Evolutionary conservation across 2,888 invertebrate genomes (phyloP).

Genomic region (Xestia ashworthii): DNA sequence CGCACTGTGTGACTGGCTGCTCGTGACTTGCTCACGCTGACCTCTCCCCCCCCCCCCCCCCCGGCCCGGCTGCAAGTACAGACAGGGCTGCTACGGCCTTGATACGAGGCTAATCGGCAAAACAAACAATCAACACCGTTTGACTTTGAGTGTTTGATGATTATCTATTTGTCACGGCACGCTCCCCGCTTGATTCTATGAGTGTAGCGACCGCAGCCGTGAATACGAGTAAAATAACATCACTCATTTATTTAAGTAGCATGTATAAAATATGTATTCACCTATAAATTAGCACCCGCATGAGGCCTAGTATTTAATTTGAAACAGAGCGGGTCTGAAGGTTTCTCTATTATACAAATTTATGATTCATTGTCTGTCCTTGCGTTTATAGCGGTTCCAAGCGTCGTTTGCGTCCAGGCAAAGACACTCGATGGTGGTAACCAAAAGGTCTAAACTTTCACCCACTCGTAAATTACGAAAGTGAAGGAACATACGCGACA

Average conservation of each 20-base stretch:
- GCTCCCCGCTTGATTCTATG: slow-evolving; percentile 9
- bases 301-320: neutral
- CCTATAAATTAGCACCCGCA: slow-evolving; percentile 28
- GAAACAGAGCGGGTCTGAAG: slow-evolving; percentile 9
- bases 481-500: neutral
- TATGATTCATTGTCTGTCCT: neutral
- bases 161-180: slow-evolving; percentile 43
- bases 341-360: neutral
- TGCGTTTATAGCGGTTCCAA: neutral
- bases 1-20: neutral
- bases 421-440: neutral
- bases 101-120: slow-evolving; percentile 33
- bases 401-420: too few species aligned
- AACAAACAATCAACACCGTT: slow-evolving; percentile 42
- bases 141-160: slow-evolving; percentile 41
- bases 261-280: slow-evolving; percentile 8
- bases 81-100: slow-evolving; percentile 39
- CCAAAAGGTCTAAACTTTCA: neutral
- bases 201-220: slow-evolving; percentile 1
- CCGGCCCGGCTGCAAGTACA: neutral
- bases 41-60: neutral
- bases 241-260: slow-evolving; percentile 5
- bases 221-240: slow-evolving; percentile 7
- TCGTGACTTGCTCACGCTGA: slow-evolving; percentile 34
- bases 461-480: neutral